phyloP scores from a whole-genome alignment of 1,140 invertebrate species.

The Lanistes nyassanus region DNA sequence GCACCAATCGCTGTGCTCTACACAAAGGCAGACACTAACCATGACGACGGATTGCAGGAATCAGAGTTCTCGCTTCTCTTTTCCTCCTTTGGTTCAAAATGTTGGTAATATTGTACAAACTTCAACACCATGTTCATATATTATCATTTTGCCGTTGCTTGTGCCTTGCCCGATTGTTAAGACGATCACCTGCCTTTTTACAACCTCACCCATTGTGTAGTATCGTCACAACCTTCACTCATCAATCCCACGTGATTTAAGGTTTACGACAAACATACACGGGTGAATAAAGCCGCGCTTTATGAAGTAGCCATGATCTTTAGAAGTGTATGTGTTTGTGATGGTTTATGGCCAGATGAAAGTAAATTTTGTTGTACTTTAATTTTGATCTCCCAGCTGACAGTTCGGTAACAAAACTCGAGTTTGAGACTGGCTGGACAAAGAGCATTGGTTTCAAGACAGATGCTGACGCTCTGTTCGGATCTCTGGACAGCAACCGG shows the following conservation, averaged over 20 bases:
- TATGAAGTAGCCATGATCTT: too few species aligned
- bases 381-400: conserved; percentile 28
- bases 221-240: not conserved
- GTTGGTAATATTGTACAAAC: conserved; percentile 39
- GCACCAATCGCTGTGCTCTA: conserved; percentile 48
- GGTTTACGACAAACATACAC: not conserved
- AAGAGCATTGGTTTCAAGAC: conserved; percentile 30
- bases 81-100: conserved; percentile 38
- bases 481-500: conserved; percentile 31
- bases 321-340: conserved; percentile 10
- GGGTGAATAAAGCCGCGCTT: too few species aligned
- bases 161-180: not conserved
- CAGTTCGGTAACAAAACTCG: conserved; percentile 31
- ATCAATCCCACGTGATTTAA: not conserved
- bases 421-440: conserved; percentile 43
- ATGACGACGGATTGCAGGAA: conserved; percentile 35
- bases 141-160: not conserved
- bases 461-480: conserved; percentile 38
- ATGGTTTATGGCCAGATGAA: not conserved
- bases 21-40: conserved; percentile 40
- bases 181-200: not conserved
- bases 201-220: not conserved
- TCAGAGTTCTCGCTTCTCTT: conserved; percentile 43
- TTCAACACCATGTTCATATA: too few species aligned
- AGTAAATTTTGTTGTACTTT: not conserved